These are phyloP conservation scores for Pollenia amentaria DNA, from an alignment of 2,888 invertebrate species.

Conservation along the genomic window DNA sequence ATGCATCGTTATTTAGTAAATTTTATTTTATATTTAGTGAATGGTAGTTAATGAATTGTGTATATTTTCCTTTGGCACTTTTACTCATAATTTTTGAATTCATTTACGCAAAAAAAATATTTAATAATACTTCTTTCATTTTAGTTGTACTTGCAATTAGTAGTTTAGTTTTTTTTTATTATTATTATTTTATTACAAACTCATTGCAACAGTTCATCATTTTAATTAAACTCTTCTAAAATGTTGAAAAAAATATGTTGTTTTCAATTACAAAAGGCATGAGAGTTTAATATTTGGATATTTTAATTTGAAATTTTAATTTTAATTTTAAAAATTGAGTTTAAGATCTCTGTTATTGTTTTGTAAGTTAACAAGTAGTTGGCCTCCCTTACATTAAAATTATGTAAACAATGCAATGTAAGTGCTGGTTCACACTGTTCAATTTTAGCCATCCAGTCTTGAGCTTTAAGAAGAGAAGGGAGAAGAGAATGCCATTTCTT, in stretches of 20 bases:
- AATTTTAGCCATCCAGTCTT: no score
- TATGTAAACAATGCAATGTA: no score
- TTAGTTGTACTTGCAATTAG: constrained; percentile 48
- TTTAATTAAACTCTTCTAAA: constrained; percentile 28
- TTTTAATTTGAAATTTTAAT: neutral
- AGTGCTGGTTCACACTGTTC: no score
- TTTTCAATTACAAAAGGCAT: constrained; percentile 68
- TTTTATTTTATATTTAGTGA: constrained; percentile 42
- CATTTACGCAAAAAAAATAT: constrained; percentile 40
- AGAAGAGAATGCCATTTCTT: no score
- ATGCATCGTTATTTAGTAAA: constrained; percentile 44
- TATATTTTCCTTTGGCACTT: constrained; percentile 50
- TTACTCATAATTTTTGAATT: constrained; percentile 53
- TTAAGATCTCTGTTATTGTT: no score
- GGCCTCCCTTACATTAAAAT: no score
- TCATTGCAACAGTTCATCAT: constrained; percentile 58
- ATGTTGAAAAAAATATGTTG: neutral
- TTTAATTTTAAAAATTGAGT: no score
- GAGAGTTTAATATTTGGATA: constrained; percentile 44
- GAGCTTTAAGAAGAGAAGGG: no score
- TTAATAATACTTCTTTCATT: constrained; percentile 50
- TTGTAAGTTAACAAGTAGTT: no score
- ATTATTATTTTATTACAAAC: constrained; percentile 39
- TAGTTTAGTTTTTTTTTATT: constrained; percentile 54
- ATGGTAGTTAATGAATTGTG: constrained; percentile 44